Conservation (phyloP, 1,140 invertebrate species). For the Leptoteleia sp. region DNA sequence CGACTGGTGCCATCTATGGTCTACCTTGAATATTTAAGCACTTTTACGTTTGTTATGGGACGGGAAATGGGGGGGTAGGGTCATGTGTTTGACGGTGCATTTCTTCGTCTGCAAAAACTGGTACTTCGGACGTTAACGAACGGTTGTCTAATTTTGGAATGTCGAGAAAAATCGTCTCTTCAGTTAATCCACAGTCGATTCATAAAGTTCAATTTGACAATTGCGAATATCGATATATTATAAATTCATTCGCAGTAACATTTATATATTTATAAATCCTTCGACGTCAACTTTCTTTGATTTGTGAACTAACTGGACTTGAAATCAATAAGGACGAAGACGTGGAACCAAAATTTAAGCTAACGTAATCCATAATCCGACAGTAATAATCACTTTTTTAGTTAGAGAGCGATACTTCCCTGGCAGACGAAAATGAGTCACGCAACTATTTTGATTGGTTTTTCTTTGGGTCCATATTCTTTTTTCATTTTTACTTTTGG, state of each 20-base stretch:
- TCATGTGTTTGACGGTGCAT: too few species aligned
- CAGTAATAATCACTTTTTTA: conserved; percentile 16
- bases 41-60: too few species aligned
- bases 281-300: conserved; percentile 25
- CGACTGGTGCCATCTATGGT: too few species aligned
- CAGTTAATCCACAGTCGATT: conserved; percentile 49
- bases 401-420: conserved; percentile 3
- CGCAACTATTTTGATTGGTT: not conserved
- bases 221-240: conserved; percentile 40
- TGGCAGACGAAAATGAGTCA: not conserved
- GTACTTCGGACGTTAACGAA: conserved; percentile 7
- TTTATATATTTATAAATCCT: conserved; percentile 43
- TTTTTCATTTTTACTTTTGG: too few species aligned
- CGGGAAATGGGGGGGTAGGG: too few species aligned
- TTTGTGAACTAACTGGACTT: conserved; percentile 40
- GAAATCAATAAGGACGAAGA: not conserved
- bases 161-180: conserved; percentile 15
- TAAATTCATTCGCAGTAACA: conserved; percentile 41
- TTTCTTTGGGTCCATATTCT: too few species aligned
- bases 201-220: conserved; percentile 31
- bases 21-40: too few species aligned
- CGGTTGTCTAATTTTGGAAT: conserved; percentile 29
- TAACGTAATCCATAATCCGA: not conserved
- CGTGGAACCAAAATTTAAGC: conserved; percentile 33
- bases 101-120: conserved; percentile 13